These are phyloP conservation scores for Pedicia rivosa DNA, from an alignment of 2,888 invertebrate species.

Conservation along the genomic window DNA sequence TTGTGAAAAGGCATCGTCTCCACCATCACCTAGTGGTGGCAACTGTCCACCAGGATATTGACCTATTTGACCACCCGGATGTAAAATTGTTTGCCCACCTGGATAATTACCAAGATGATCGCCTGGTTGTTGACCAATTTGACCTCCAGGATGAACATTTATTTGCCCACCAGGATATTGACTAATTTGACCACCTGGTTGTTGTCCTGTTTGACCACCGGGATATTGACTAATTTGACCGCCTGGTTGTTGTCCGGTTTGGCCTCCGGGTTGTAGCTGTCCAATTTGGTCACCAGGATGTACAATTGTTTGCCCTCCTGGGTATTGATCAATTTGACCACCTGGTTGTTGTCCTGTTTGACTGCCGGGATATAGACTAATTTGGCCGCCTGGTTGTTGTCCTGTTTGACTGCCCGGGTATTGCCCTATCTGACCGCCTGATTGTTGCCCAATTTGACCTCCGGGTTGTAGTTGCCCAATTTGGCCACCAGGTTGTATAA, in stretches of 20 bases:
- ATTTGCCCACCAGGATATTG: too few relatives aligned
- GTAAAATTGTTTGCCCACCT: too few relatives aligned
- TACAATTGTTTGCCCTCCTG: not conserved
- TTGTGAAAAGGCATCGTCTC: conserved; percentile 57
- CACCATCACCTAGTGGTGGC: conserved; percentile 13
- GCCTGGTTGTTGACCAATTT: too few relatives aligned
- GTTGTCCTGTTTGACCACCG: not conserved
- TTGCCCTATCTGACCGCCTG: not conserved
- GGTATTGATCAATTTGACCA: not conserved
- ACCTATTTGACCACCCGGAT: too few relatives aligned
- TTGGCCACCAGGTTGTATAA: not conserved
- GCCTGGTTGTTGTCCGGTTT: not conserved
- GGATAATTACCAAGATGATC: too few relatives aligned
- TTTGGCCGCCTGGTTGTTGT: not conserved
- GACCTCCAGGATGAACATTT: too few relatives aligned
- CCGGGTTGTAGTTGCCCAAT: not conserved
- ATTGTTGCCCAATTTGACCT: not conserved
- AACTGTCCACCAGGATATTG: too few relatives aligned
- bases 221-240: too few relatives aligned
- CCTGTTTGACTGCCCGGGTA: not conserved
- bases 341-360: not conserved
- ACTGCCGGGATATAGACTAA: not conserved
- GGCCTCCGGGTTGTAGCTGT: not conserved
- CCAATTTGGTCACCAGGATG: not conserved
- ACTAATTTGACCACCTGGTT: too few relatives aligned